Base-by-base conservation (phyloP, 2,888 invertebrate genomes). In the Ctenicera cuprea region DNA sequence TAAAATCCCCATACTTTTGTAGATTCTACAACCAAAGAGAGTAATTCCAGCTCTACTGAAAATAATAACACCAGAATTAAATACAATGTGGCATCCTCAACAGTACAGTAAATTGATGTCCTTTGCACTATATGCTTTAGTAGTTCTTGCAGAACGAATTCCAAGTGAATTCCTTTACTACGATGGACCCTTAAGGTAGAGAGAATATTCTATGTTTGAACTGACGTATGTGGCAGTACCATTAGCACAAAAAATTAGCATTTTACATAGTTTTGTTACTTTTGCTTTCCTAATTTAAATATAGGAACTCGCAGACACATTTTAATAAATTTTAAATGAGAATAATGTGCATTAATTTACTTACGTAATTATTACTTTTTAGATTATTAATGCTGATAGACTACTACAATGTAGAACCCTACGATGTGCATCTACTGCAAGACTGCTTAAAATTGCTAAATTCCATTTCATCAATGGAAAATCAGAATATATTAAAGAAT, bases 351-450 rank as follows among this genome's bases (percentile, higher is more conserved):
- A n/a, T n/a, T n/a, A n/a, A n/a, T n/a, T n/a, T n/a, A n/a, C n/a
- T n/a, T n/a, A n/a, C n/a, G n/a, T n/a, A n/a, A n/a, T n/a, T n/a
- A n/a, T 50, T 50, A n/a, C 33, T 11, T 74, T 76, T 41, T 48
- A 86, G 85, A 77, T 76, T 86, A 37, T 63, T 82, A 5, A 69
- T 66, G 57, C 67, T 84, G 50, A 61, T 85, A 9, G 80, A 83
- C 16, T 80, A 74, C 77, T 80, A 76, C 41, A 71, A 77, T 63
- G 67, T 71, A 1, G 63, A 26, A 3, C 76, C 80, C 9, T 81
- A 80, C 12, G 80, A 84, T 62, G 37, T 54, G 3, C 30, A 67
- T 0, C 61, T 80, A 11, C 48, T 83, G 22, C 70, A 33, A 45
- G 65, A 66, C 30, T 57, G 33, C 48, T 59, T 75, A 63, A 50